Conservation (phyloP, 2,888 invertebrate genomes). For the Ischnus inquisitorius region DNA sequence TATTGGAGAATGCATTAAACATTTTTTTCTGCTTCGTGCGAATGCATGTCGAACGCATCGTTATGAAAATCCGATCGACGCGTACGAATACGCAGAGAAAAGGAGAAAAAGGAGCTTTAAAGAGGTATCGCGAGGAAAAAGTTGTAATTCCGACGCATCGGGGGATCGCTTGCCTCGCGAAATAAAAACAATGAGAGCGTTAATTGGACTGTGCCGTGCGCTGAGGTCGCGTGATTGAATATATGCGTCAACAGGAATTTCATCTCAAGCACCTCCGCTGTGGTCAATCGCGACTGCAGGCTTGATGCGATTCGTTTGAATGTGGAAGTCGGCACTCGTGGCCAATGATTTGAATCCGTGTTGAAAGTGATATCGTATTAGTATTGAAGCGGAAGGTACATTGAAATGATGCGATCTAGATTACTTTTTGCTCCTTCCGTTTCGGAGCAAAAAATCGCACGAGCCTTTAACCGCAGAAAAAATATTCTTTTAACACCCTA, state of each 20-base stretch:
- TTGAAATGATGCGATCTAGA: too few species aligned
- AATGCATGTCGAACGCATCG: neutral
- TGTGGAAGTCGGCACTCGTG: too few species aligned
- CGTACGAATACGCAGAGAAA: neutral
- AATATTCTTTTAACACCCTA: too few species aligned
- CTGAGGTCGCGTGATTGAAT: neutral
- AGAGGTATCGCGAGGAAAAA: neutral
- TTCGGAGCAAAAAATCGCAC: too few species aligned
- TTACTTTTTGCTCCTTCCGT: too few species aligned
- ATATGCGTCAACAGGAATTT: slow-evolving; percentile 1
- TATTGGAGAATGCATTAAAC: neutral
- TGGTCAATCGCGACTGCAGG: neutral
- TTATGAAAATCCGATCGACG: neutral
- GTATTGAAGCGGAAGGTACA: too few species aligned
- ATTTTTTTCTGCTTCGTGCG: too few species aligned
- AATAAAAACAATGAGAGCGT: slow-evolving; percentile 31
- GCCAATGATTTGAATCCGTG: too few species aligned
- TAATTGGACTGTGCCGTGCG: slow-evolving; percentile 22
- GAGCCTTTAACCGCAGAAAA: too few species aligned
- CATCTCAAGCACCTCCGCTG: neutral
- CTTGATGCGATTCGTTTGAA: neutral
- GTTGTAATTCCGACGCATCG: neutral
- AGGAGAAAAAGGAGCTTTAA: neutral
- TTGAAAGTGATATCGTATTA: too few species aligned
- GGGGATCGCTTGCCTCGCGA: slow-evolving; percentile 3